Conservation (phyloP, 1,140 invertebrate species). For the Leptopilina clavipes region DNA sequence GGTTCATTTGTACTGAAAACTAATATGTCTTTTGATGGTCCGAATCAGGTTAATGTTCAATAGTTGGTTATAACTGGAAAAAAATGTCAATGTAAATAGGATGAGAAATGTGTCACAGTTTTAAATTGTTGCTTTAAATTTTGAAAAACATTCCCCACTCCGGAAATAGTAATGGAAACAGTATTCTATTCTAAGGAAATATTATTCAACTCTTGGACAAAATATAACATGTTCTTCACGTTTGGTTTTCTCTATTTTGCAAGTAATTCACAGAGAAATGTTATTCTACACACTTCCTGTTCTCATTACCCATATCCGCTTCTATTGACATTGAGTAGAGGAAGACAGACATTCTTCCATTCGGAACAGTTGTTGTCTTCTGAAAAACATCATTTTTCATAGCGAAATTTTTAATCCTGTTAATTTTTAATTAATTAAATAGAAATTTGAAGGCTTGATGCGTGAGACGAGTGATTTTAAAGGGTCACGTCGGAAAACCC, state of each 20-base stretch:
- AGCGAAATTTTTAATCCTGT: no score
- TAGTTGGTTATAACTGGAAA: no score
- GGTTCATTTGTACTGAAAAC: no score
- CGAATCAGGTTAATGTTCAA: no score
- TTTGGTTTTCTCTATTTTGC: conserved; percentile 22
- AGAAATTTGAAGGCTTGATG: background rate
- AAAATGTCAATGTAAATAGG: no score
- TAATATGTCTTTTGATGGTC: no score
- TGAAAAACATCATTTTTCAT: background rate
- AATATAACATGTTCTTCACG: background rate
- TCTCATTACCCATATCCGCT: conserved; percentile 1
- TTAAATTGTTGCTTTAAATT: background rate
- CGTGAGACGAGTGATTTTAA: conserved; percentile 66
- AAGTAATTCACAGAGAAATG: background rate
- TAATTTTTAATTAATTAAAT: background rate
- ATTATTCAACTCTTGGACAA: conserved; percentile 26
- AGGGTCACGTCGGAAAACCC: conserved; percentile 60
- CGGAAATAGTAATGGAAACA: conserved; percentile 20
- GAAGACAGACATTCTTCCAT: background rate
- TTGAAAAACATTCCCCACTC: background rate
- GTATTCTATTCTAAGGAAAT: conserved; percentile 19
- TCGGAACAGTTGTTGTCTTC: background rate
- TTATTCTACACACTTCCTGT: conserved; percentile 12
- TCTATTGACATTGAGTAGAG: background rate
- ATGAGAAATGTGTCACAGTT: background rate